These are phyloP conservation scores for Mustela nigripes DNA, from an alignment of 2,113 vertebrate species.

Conservation along the genomic window DNA sequence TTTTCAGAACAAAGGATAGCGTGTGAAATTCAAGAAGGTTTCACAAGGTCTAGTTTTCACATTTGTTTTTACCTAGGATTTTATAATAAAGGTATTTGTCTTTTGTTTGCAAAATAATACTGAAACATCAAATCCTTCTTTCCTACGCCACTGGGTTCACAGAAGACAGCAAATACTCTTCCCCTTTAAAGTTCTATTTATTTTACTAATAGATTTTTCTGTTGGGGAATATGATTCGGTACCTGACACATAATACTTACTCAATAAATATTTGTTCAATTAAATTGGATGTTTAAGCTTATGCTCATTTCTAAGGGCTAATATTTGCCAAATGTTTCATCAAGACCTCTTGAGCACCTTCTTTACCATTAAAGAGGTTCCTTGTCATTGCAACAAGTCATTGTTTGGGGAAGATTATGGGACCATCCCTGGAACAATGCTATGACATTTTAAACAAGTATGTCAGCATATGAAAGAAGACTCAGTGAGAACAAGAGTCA, in stretches of 20 bases:
- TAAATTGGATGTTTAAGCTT: constrained; percentile 72
- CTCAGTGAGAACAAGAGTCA: neutral
- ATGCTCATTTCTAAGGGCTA: constrained; percentile 63
- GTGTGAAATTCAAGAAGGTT: constrained; percentile 20
- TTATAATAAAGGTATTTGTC: neutral
- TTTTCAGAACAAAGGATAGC: constrained; percentile 58
- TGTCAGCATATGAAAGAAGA: neutral
- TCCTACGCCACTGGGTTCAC: neutral
- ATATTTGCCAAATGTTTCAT: constrained; percentile 71
- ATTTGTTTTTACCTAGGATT: constrained; percentile 22
- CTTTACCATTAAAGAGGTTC: neutral
- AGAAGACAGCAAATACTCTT: constrained; percentile 21
- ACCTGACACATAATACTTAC: constrained; percentile 43
- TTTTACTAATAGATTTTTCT: constrained; percentile 73
- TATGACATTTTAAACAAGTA: constrained; percentile 42
- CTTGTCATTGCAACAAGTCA: neutral
- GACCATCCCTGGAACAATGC: neutral
- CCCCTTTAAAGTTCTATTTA: constrained; percentile 61
- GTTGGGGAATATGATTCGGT: constrained; percentile 51
- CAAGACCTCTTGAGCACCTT: constrained; percentile 15
- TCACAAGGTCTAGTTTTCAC: constrained; percentile 11
- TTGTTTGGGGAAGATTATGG: constrained; percentile 3
- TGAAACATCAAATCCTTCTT: constrained; percentile 51
- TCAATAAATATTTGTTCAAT: constrained; percentile 75
- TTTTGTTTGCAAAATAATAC: constrained; percentile 54